A percentile compares a stretch with the other conserved stretches of the same genome.
Evolutionary conservation across 2,888 invertebrate species (phyloP).

Genomic region (Drosophila recens): DNA sequence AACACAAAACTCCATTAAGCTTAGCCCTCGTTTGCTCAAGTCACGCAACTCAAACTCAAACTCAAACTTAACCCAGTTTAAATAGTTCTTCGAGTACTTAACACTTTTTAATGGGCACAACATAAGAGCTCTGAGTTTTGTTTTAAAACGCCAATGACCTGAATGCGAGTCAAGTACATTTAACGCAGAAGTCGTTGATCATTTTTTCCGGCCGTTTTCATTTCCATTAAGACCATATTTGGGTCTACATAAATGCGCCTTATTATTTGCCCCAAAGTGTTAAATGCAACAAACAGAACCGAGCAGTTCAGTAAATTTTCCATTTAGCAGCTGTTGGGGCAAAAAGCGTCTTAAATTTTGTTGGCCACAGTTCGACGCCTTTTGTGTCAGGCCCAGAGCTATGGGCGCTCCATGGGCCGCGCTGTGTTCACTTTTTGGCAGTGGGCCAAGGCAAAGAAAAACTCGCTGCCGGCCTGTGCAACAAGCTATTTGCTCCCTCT

Average conservation of each 20-base stretch:
- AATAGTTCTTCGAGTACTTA: constrained; percentile 12
- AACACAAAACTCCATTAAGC: constrained; percentile 13
- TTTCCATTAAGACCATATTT: constrained; percentile 19
- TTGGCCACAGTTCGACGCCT: constrained; percentile 42
- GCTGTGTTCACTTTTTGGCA: constrained; percentile 60
- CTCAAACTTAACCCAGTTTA: constrained; percentile 18
- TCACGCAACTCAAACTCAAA: constrained; percentile 14
- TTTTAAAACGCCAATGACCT: constrained; percentile 7
- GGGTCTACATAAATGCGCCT: constrained; percentile 22
- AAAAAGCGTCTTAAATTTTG: constrained; percentile 34
- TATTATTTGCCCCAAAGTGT: constrained; percentile 41
- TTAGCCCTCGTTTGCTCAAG: constrained; percentile 9
- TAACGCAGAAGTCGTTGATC: constrained; percentile 22
- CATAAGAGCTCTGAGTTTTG: not conserved
- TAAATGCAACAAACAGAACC: constrained; percentile 30
- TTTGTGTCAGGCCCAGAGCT: constrained; percentile 61
- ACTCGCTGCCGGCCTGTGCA: constrained; percentile 35
- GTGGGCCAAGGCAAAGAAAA: constrained; percentile 57
- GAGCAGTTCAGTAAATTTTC: constrained; percentile 49
- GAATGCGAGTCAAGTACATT: not conserved
- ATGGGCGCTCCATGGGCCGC: constrained; percentile 3
- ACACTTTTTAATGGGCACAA: constrained; percentile 4
- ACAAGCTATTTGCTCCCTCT: constrained; percentile 25
- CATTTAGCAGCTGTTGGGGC: constrained; percentile 44
- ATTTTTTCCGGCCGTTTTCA: constrained; percentile 13